Evolutionary conservation across 2,888 invertebrate genomes (phyloP).

Genomic region (Lomographa bimaculata): DNA sequence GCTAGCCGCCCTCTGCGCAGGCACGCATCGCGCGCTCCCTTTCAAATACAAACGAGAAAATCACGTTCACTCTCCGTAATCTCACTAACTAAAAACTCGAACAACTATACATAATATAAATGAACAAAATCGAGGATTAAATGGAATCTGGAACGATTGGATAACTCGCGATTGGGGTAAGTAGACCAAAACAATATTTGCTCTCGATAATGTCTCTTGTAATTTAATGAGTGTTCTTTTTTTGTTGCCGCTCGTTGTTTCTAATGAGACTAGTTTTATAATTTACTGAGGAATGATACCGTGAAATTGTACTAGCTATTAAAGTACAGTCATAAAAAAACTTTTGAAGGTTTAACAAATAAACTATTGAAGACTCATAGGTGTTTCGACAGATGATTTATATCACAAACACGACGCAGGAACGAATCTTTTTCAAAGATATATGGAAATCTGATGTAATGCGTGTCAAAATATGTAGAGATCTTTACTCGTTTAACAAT

Average conservation of each 20-base stretch:
- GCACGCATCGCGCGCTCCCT: constrained; percentile 40
- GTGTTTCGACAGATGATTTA: constrained; percentile 6
- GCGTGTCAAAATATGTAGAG: constrained; percentile 31
- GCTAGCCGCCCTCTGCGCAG: constrained; percentile 49
- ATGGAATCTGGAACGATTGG: constrained; percentile 35
- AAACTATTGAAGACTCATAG: neutral
- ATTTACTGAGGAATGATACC: neutral
- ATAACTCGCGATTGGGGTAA: constrained; percentile 51
- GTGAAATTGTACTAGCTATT: neutral
- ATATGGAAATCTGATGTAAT: constrained; percentile 20
- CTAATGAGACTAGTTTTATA: constrained; percentile 15
- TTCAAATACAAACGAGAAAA: constrained; percentile 13
- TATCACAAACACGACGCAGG: constrained; percentile 3
- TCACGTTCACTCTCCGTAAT: constrained; percentile 26
- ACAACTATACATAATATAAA: constrained; percentile 9
- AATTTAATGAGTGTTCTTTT: constrained; percentile 37
- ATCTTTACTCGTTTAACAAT: constrained; percentile 43
- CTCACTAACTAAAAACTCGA: constrained; percentile 5
- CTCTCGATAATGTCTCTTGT: constrained; percentile 39
- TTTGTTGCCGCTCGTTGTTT: constrained; percentile 24
- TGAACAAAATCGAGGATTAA: constrained; percentile 25
- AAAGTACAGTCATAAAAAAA: too few species aligned
- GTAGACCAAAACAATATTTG: constrained; percentile 51
- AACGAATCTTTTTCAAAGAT: constrained; percentile 4
- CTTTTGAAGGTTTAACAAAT: neutral